Evolutionary conservation across 2,113 vertebrate genomes (phyloP).

Genomic region (Actinemys pallida): DNA sequence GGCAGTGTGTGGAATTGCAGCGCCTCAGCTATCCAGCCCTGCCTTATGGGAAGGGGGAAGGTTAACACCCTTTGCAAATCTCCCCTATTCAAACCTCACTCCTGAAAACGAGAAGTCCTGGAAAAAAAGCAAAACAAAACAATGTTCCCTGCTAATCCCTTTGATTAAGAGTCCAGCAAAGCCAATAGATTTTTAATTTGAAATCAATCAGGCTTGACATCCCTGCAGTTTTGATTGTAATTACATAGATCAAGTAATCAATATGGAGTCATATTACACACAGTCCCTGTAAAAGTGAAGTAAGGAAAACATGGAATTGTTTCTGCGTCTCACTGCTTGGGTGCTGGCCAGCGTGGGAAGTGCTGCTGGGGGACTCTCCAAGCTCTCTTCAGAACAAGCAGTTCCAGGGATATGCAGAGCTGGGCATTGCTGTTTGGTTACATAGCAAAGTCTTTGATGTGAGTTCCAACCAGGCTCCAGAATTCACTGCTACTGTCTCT

Average conservation of each 20-base stretch:
- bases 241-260: slow-evolving; percentile 73
- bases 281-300: background rate
- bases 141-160: slow-evolving; percentile 23
- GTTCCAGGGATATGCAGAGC: rapidly evolving
- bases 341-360: background rate
- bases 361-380: background rate
- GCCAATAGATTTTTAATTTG: slow-evolving; percentile 81
- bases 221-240: slow-evolving; percentile 67
- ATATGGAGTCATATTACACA: slow-evolving; percentile 49
- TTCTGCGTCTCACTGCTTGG: background rate
- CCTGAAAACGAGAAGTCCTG: background rate
- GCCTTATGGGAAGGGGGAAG: background rate
- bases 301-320: background rate
- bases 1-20: rapidly evolving
- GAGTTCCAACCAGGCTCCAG: background rate
- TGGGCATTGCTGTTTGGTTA: background rate
- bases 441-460: background rate
- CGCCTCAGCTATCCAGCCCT: background rate
- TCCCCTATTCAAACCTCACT: background rate
- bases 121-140: slow-evolving; percentile 34
- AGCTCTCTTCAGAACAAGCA: rapidly evolving
- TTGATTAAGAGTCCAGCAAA: slow-evolving; percentile 51
- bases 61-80: background rate
- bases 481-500: background rate
- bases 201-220: slow-evolving; percentile 81